Evolutionary conservation across 2,888 invertebrate genomes (phyloP).

Genomic region (Rhamnusium bicolor): DNA sequence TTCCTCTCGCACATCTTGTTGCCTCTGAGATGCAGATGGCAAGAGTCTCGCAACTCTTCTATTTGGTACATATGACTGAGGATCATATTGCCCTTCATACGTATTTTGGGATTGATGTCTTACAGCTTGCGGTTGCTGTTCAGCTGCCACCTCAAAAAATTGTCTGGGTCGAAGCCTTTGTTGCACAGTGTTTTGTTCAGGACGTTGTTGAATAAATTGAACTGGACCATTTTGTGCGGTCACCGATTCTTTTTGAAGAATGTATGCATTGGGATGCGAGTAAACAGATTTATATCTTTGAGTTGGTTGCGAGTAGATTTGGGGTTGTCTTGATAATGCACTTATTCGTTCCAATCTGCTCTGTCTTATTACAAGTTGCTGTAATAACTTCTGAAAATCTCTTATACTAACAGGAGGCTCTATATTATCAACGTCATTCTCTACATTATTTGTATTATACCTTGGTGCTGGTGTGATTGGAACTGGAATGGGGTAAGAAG

Average conservation of each 20-base stretch:
- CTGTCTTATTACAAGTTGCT: slow-evolving; percentile 79
- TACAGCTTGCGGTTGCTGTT: slow-evolving; percentile 42
- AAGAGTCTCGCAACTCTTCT: slow-evolving; percentile 64
- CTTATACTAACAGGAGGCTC: slow-evolving; percentile 81
- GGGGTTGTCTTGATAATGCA: slow-evolving; percentile 66
- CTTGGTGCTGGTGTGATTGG: slow-evolving; percentile 54
- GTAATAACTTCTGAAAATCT: slow-evolving; percentile 80
- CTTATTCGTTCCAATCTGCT: slow-evolving; percentile 75
- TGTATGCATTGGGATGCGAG: slow-evolving; percentile 49
- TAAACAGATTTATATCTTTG: slow-evolving; percentile 44
- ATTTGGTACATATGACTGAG: slow-evolving; percentile 61
- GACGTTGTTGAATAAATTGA: slow-evolving; percentile 49
- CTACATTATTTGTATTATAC: slow-evolving; percentile 51
- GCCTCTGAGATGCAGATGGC: slow-evolving; percentile 43
- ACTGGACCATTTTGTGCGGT: slow-evolving; percentile 41
- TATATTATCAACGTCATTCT: slow-evolving; percentile 75
- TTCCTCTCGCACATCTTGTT: slow-evolving; percentile 70
- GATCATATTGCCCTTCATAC: slow-evolving; percentile 54
- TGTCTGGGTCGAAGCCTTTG: slow-evolving; percentile 40
- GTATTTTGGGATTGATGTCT: slow-evolving; percentile 42
- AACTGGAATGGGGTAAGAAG: slow-evolving; percentile 20
- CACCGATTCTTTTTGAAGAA: slow-evolving; percentile 47
- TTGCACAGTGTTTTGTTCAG: slow-evolving; percentile 40
- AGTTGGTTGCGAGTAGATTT: slow-evolving; percentile 15
- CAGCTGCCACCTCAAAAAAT: slow-evolving; percentile 33